phyloP scores from a whole-genome alignment of 2,888 invertebrate genomes.

The Dicycla oo region DNA sequence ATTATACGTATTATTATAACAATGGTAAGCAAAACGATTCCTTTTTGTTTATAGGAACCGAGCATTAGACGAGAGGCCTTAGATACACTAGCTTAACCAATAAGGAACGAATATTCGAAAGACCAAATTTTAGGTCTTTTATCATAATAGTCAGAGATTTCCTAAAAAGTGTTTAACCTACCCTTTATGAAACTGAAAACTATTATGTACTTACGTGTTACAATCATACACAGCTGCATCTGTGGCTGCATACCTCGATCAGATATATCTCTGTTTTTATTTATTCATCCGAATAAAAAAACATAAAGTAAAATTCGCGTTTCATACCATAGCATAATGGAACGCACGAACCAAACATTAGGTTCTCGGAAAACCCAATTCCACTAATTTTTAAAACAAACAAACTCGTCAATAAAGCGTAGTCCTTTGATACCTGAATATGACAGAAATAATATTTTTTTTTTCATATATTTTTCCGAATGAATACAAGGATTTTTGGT shows the following conservation, averaged over 20 bases:
- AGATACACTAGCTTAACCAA: background rate
- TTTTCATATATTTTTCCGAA: background rate
- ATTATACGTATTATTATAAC: too few species aligned
- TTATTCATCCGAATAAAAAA: background rate
- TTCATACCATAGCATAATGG: background rate
- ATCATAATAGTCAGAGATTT: background rate
- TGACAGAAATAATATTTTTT: background rate
- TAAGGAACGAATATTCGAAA: background rate
- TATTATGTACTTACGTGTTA: too few species aligned
- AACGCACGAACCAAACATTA: background rate
- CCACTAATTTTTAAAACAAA: too few species aligned
- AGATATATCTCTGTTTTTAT: background rate
- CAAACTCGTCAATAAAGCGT: background rate
- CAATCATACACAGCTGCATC: background rate
- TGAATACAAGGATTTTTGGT: too few species aligned
- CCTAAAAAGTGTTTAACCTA: too few species aligned
- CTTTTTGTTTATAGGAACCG: too few species aligned
- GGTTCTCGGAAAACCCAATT: background rate
- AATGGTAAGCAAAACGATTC: too few species aligned
- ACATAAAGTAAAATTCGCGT: background rate
- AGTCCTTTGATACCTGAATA: background rate
- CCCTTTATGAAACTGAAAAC: background rate
- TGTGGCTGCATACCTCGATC: too few species aligned
- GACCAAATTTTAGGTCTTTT: background rate
- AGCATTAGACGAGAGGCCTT: background rate